Evolutionary conservation across 2,113 vertebrate species (phyloP), one percentile per base, ranked within the genome.

Genomic region (Donacobius atricapilla): DNA sequence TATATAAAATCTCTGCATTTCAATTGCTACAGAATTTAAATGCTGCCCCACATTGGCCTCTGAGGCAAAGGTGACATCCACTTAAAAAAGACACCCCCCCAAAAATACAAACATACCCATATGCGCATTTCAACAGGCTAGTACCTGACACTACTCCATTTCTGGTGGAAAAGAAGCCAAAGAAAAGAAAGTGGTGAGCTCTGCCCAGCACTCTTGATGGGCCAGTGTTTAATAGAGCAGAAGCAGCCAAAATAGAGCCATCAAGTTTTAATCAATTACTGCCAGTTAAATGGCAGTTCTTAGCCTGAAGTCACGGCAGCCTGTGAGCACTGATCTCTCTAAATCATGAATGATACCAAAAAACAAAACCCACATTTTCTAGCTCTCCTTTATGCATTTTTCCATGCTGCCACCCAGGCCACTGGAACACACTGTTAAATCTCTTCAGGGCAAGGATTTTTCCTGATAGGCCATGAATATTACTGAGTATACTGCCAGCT

Each of bases 221-320:
- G 12, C 31, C 31, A 35, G 23, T 51, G 33, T 71, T 53, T 13
- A 69, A 53, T 0, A 77, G 28, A 58, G 31, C 20, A 54, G 27
- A 35, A 11, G 40, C 1, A 72, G 28, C 25, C 50, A 83, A 94
- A 83, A 72, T 5, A 80, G 0, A 92, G 30, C 14, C 47, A 70
- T 53, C 10, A 21, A 19, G 14, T 42, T 86, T 87, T 48, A 83
- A 77, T 33, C 35, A 57, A 53, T 61, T 44, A 60, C 35, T 51
- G 37, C 31, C 70, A 54, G 18, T 24, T 31, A 44, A 66, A 61
- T 8, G 31, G 35, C 20, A 78, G 33, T 20, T 81, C 44, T 80
- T 15, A 53, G 33, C 63, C 48, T 0, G 0, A 77, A 84, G 60
- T 24, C 5, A 0, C 0, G 13, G 31, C 45, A 86, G 4, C 19